These are phyloP conservation scores for Copidosoma floridanum DNA, from an alignment of 1,140 invertebrate species.

Conservation along the genomic window DNA sequence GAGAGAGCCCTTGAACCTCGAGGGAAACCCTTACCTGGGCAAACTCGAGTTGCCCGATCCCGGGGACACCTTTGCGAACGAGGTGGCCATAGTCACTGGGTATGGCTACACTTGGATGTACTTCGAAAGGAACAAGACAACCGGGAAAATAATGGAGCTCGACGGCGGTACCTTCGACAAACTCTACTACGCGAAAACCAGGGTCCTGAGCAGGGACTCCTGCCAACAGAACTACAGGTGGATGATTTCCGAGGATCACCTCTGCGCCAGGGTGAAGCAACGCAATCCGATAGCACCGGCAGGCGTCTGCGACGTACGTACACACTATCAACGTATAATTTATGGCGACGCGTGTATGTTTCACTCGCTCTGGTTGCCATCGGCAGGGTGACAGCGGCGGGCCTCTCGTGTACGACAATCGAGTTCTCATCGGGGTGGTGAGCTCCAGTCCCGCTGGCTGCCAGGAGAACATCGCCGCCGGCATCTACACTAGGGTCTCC, in stretches of 20 bases:
- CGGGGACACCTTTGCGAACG: background rate
- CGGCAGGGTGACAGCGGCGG: slow-evolving; percentile 6
- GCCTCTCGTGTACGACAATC: background rate
- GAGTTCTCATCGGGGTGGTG: background rate
- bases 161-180: background rate
- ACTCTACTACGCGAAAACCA: background rate
- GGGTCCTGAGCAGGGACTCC: background rate
- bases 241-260: background rate
- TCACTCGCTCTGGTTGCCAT: background rate
- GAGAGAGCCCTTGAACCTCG: background rate
- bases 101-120: background rate
- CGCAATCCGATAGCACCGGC: background rate
- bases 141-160: background rate
- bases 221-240: background rate
- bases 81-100: background rate
- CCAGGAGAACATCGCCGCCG: background rate
- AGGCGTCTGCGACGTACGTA: background rate
- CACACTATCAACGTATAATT: background rate
- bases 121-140: background rate
- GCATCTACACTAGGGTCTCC: background rate
- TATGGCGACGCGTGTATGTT: background rate
- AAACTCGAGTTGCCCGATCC: background rate
- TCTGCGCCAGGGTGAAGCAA: background rate
- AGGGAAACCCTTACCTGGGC: background rate
- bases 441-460: slow-evolving; percentile 2